Evolutionary conservation across 2,797 vertebrate species (phyloP), one percentile per base, ranked within the genome.

Genomic region (Decapterus maruadsi): DNA sequence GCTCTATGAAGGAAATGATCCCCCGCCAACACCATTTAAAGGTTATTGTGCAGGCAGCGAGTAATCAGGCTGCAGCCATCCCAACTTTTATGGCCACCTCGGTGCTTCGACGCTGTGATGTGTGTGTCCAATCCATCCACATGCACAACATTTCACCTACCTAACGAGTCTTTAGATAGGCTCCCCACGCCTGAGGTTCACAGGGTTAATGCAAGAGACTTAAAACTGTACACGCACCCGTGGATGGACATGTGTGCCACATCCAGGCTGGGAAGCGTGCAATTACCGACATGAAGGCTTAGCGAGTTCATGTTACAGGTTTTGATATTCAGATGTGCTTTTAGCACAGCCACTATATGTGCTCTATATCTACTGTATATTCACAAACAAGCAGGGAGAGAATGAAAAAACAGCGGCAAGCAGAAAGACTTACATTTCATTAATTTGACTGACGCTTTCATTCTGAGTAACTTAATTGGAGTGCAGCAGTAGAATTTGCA

Each of bases 341-440:
- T 57, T 43, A 26, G 11, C 9, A 0, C 48, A 29, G 31, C 59
- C 36, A 51, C 59, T 77, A 34, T 34, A 67, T 42, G 56, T 9
- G 2, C 19, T 75, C 31, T 64, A n/a, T n/a, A n/a, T n/a, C n/a
- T n/a, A n/a, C n/a, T n/a, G n/a, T 38, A 57, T n/a, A 71, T 80
- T 59, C 36, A 36, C 26, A 40, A 81, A 81, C 34, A 53, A 70
- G 59, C 72, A 17, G 55, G 61, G 64, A 73, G n/a, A 57, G 43
- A 75, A 69, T 74, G 53, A 26, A 78, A 68, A 84, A 85, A 75
- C 71, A 72, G 55, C 22, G 1, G 51, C 46, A 51, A 59, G 29
- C 67, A 81, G 46, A 77, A 59, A 87, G 74, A 81, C 69, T 92
- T 82, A 78, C 68, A 83, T 88, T 86, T 87, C 63, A 89, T 91